Base-by-base conservation (phyloP, 1,140 invertebrate species). In the Hylyphantes graminicola region DNA sequence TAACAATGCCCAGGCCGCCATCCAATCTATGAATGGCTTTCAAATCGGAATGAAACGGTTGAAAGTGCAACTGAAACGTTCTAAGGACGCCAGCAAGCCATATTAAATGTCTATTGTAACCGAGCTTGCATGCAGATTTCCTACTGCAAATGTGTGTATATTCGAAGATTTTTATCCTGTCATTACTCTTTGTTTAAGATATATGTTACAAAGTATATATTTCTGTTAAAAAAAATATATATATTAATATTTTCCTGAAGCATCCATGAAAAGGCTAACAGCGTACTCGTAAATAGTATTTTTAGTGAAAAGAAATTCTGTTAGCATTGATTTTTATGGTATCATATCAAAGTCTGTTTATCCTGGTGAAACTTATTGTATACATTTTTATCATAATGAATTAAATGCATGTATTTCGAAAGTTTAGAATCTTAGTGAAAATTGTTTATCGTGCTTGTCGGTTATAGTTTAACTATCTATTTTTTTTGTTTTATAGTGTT, bases 11-110 rank as follows among this genome's bases (percentile, higher is more conserved):
- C 97, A 99, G 90, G 94, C 96, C 86, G 98, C 98, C 67, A 99
- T 99, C 90, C 96, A 98, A 90, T 95, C 97, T 87, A 99, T 99
- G 98, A 99, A 99, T 92, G 98, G 98, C 88, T 99, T 99, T 92
- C 97, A 99, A 91, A 98, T 99, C 90, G 97, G 96, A 61, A 98
- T 98, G 96, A 99, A 99, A 92, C 93, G 98, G 89, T 94, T 99
- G 89, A 99, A 99, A 93, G 98, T 99, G 88, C 98, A 99, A 92
- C 93, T 99, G 90, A 99, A 99, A 91, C 93, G 97, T 91, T 97
- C 97, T 90, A 98, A 99, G 92, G 97, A 99, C 91, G 76, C 76
- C 54, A 85, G 70, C 68, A 94, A 96, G 92, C 96, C 97, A 90
- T 99, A 99, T 93, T 99, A 96, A 96, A 82, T 74, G 64, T 65